Percentiles rank a stretch among this genome's conserved stretches.
Evolutionary conservation across 1,140 invertebrate genomes (phyloP).

Genomic region (Drosophila kurseongensis): DNA sequence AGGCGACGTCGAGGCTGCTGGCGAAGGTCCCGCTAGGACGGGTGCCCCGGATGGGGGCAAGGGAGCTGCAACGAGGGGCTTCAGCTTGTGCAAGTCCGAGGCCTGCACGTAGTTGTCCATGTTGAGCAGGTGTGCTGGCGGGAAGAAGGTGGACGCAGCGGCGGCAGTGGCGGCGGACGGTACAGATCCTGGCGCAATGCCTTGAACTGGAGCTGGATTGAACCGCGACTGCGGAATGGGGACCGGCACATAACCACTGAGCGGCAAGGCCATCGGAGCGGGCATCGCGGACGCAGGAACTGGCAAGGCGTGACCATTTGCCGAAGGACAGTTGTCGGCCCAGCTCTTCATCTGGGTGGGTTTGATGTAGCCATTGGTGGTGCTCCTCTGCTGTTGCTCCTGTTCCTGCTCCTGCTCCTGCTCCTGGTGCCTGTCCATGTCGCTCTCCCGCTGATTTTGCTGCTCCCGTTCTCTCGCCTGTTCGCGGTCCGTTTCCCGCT

Average conservation of each 20-base stretch:
- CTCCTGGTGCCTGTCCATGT: background rate
- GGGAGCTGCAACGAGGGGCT: conserved; percentile 24
- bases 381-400: background rate
- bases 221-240: conserved; percentile 45
- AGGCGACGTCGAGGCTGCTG: background rate
- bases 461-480: conserved; percentile 15
- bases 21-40: conserved; percentile 5
- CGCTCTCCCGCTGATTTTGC: conserved; percentile 3
- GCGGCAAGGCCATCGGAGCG: conserved; percentile 20
- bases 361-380: conserved; percentile 58
- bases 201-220: background rate
- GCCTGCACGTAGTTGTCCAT: conserved; percentile 66
- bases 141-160: conserved; percentile 11
- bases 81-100: conserved; percentile 64
- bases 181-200: background rate
- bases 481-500: conserved; percentile 23
- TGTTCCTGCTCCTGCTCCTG: background rate
- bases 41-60: background rate
- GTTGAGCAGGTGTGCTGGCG: conserved; percentile 56
- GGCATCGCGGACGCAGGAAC: background rate
- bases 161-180: conserved; percentile 6
- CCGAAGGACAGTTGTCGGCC: conserved; percentile 1
- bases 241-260: conserved; percentile 67
- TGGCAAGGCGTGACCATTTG: background rate
- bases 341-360: conserved; percentile 69